Evolutionary conservation across 2,888 invertebrate species (phyloP).

Genomic region (Oscheius sp.): DNA sequence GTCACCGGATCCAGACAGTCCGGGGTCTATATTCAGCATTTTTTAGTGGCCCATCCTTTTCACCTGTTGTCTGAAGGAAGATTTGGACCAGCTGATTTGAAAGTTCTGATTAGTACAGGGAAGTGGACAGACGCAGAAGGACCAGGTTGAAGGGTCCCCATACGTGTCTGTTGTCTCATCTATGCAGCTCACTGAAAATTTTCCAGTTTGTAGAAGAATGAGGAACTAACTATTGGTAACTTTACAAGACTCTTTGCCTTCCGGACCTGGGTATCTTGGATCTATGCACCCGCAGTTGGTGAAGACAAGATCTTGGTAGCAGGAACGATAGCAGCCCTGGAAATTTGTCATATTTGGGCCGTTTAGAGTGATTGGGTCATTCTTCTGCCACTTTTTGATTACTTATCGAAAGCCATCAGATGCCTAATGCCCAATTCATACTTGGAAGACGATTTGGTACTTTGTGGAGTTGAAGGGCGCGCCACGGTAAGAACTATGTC

Average conservation of each 20-base stretch:
- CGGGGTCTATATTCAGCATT: not conserved
- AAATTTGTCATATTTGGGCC: not conserved
- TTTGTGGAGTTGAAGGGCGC: no score
- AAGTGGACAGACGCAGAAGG: constrained; percentile 37
- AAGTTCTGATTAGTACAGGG: constrained; percentile 21
- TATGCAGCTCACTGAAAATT: constrained; percentile 33
- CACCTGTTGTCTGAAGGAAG: not conserved
- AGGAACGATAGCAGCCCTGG: constrained; percentile 61
- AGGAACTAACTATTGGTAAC: constrained; percentile 34
- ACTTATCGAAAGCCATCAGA: no score
- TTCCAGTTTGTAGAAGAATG: not conserved
- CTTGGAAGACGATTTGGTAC: no score
- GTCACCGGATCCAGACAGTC: no score
- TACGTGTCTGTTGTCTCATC: constrained; percentile 23
- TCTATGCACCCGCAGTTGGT: constrained; percentile 58
- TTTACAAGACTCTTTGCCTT: constrained; percentile 41
- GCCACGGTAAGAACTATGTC: no score
- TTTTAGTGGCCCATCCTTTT: not conserved
- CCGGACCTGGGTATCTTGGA: constrained; percentile 55
- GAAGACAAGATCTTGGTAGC: constrained; percentile 57
- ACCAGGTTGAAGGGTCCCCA: constrained; percentile 37
- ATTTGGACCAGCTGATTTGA: not conserved
- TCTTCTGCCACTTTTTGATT: no score
- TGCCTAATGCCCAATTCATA: no score
- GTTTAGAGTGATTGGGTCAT: no score